phyloP scores from a whole-genome alignment of 2,113 vertebrate species.

The Micronycteris hirsuta region DNA sequence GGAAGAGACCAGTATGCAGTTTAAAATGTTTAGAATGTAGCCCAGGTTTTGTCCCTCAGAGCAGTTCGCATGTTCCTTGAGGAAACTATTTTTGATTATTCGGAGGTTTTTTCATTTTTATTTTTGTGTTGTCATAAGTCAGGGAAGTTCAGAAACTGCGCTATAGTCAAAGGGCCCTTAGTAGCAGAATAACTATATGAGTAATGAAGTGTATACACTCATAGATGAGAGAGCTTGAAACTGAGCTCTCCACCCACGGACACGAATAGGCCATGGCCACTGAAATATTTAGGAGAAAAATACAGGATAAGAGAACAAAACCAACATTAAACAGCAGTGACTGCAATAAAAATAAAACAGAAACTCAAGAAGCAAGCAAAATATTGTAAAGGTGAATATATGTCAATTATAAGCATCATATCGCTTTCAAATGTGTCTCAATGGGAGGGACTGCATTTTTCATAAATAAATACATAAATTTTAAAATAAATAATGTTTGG shows the following conservation, averaged over 20 bases:
- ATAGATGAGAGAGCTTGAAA: not conserved
- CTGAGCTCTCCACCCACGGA: not conserved
- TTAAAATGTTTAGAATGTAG: not conserved
- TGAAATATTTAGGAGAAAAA: no score
- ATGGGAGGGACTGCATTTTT: not conserved
- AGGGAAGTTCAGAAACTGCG: not conserved
- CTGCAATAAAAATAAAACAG: not conserved
- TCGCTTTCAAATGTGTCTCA: not conserved
- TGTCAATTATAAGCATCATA: not conserved
- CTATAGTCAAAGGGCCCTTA: not conserved
- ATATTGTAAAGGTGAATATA: not conserved
- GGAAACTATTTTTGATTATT: not conserved
- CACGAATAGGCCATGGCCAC: not conserved
- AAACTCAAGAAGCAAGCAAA: not conserved
- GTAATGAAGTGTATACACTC: not conserved
- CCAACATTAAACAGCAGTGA: not conserved
- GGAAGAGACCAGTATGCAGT: fast-evolving
- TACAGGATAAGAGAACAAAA: not conserved
- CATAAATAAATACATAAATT: no score
- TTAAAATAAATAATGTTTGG: not conserved
- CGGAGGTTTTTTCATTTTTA: not conserved
- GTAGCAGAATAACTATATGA: not conserved
- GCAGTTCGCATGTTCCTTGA: not conserved
- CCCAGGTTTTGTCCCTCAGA: not conserved
- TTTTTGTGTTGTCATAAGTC: not conserved